Base-by-base conservation (phyloP, 2,113 vertebrate genomes). In the Emberiza fucata region DNA sequence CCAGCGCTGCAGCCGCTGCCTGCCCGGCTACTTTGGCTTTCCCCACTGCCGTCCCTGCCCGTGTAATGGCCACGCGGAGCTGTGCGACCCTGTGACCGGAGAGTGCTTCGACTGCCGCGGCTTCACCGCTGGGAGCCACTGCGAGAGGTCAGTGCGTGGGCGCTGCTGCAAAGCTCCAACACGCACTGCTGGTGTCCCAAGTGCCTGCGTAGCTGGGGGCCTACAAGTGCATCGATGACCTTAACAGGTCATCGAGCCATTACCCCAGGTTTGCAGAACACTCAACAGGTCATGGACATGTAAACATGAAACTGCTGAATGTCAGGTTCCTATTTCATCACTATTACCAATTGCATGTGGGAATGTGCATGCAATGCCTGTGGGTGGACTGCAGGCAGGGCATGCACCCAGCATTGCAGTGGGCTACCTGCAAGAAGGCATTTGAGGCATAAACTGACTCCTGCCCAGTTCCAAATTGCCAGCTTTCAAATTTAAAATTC, bases 11-110 rank as follows among this genome's bases (percentile, higher is more conserved):
- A 98, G 98, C 60, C 95, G 6, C 40, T 99, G 99, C 76, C 96
- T 94, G 72, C 12, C 90, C 0, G 98, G 98, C 1, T 98, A 98
- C 94, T 99, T 98, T 63, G 98, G 98, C 20, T 99, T 99, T 95
- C 99, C 99, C 4, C 81, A 68, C 40, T 99, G 99, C 94, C 97
- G 22, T 3, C 98, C 95, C 8, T 99, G 98, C 68, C 70, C 80
- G 6, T 99, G 99, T 40, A 97, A 99, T 2, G 96, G 98, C 12
- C 94, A 97, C 1, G 44, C 99, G 0, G 98, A 99, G 56, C 94
- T 93, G 17, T 99, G 99, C 14, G 92, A 99, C 29, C 94, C 95
- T 1, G 54, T 94, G 64, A 98, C 96, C 0, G 98, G 98, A 86
- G 94, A 23, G 4, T 99, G 99, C 92, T 72, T 97, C 53, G 45